These are phyloP conservation scores for Drosophila hamatofila DNA, from an alignment of 2,888 invertebrate species.

Conservation along the genomic window DNA sequence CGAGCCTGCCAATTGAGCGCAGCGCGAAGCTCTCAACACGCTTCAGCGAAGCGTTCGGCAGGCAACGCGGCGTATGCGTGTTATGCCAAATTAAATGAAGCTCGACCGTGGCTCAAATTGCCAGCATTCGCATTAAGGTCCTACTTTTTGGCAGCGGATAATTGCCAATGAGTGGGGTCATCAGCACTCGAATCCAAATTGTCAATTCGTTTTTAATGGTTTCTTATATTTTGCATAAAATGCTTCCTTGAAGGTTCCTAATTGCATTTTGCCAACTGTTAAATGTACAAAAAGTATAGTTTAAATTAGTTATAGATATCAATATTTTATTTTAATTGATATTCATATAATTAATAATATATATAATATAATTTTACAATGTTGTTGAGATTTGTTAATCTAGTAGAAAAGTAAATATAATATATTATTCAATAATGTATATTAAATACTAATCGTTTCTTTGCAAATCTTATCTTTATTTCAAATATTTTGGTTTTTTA, in stretches of 20 bases:
- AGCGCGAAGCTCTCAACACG: slow-evolving; percentile 74
- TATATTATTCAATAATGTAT: too few relatives aligned
- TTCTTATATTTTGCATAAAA: neutral
- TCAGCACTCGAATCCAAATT: slow-evolving; percentile 20
- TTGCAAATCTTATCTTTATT: too few relatives aligned
- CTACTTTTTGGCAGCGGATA: slow-evolving; percentile 25
- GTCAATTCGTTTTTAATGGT: slow-evolving; percentile 26
- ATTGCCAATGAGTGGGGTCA: slow-evolving; percentile 34
- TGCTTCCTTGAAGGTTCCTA: neutral
- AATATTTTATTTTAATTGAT: neutral
- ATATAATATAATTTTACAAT: neutral
- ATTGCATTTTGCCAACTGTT: neutral
- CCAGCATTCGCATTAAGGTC: slow-evolving; percentile 6
- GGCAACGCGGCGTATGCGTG: slow-evolving; percentile 72
- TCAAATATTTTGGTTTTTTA: too few relatives aligned
- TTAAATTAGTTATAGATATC: neutral
- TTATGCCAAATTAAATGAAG: slow-evolving; percentile 70
- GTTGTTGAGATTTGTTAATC: neutral
- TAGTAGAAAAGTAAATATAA: too few relatives aligned
- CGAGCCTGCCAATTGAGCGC: slow-evolving; percentile 74
- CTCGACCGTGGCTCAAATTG: slow-evolving; percentile 41
- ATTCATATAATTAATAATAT: too few relatives aligned
- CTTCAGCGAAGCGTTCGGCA: slow-evolving; percentile 73
- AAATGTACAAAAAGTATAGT: neutral
- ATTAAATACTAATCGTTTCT: too few relatives aligned